Percentiles rank a stretch among this genome's conserved stretches.
Conservation (phyloP, 37 sponge, comb jelly and placozoan genomes). For the Geodia barretti region DNA sequence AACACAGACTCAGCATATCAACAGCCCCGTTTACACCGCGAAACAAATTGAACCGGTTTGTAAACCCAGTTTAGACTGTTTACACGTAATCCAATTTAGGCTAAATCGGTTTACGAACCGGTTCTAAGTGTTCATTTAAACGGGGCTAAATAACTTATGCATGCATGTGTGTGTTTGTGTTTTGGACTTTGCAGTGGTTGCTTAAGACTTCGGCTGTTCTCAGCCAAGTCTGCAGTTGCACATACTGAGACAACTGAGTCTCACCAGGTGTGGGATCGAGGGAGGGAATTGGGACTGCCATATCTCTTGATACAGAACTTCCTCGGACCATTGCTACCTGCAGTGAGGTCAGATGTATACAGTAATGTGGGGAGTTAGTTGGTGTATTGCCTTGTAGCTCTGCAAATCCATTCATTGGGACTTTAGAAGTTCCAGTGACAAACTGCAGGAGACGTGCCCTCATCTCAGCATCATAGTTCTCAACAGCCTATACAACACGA, state of each 20-base stretch:
- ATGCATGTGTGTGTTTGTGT: no score
- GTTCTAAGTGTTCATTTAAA: no score
- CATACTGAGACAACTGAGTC: no score
- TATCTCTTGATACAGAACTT: constrained; percentile 89
- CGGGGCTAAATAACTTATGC: no score
- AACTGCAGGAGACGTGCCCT: constrained; percentile 94
- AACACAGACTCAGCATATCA: no score
- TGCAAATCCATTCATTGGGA: constrained; percentile 99
- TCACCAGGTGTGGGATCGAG: constrained; percentile 97
- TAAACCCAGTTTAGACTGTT: no score
- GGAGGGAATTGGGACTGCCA: constrained; percentile 75
- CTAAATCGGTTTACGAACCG: no score
- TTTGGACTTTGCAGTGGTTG: no score
- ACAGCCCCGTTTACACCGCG: no score
- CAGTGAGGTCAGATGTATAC: not conserved
- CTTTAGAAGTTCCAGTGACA: constrained; percentile 98
- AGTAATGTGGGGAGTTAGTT: not conserved
- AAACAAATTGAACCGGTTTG: not conserved
- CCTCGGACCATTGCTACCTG: constrained; percentile 95
- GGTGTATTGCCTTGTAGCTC: constrained; percentile 87
- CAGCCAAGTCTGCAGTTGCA: no score
- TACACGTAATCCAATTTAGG: no score
- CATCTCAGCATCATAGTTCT: constrained; percentile 89
- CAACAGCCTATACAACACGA: constrained; percentile 69
- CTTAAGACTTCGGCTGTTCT: no score